Percentiles rank a stretch among this genome's conserved stretches.
Conservation (phyloP, 2,888 invertebrate genomes). For the Elysia crispata region DNA sequence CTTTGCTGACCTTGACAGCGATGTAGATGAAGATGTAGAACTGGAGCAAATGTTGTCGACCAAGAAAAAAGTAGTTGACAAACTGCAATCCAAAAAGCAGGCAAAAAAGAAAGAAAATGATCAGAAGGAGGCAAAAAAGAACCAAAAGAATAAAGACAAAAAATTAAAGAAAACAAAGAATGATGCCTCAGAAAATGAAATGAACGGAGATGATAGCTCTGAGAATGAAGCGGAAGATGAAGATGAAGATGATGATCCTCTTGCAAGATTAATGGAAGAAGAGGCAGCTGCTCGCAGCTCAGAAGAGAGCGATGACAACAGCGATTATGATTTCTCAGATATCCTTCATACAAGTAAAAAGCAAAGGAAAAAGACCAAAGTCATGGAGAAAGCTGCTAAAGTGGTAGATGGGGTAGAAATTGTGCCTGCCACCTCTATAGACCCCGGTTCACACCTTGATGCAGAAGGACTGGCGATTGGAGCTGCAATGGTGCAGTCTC, state of each 20-base stretch:
- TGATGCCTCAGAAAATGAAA: neutral
- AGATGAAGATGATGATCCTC: conserved; percentile 43
- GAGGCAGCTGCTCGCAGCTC: conserved; percentile 49
- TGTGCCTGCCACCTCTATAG: conserved; percentile 34
- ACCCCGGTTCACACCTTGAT: conserved; percentile 60
- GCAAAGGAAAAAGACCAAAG: conserved; percentile 44
- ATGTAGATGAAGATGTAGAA: conserved; percentile 89
- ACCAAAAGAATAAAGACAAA: neutral
- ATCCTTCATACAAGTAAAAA: conserved; percentile 68
- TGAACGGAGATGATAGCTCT: conserved; percentile 49
- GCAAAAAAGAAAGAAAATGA: neutral
- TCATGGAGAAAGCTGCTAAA: neutral
- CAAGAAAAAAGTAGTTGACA: conserved; percentile 56
- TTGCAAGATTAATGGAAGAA: conserved; percentile 28
- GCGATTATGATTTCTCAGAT: conserved; percentile 52
- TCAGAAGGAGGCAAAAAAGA: conserved; percentile 11
- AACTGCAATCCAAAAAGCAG: too few species aligned
- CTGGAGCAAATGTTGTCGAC: conserved; percentile 84
- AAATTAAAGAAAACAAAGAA: neutral
- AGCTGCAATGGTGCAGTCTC: conserved; percentile 91
- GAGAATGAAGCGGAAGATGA: conserved; percentile 42
- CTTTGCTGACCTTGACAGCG: conserved; percentile 85
- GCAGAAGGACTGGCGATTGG: conserved; percentile 95
- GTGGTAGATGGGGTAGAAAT: conserved; percentile 47
- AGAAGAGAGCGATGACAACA: conserved; percentile 57